These are phyloP conservation scores for Neoarius graeffei DNA, from an alignment of 2,113 vertebrate species.

Conservation along the genomic window DNA sequence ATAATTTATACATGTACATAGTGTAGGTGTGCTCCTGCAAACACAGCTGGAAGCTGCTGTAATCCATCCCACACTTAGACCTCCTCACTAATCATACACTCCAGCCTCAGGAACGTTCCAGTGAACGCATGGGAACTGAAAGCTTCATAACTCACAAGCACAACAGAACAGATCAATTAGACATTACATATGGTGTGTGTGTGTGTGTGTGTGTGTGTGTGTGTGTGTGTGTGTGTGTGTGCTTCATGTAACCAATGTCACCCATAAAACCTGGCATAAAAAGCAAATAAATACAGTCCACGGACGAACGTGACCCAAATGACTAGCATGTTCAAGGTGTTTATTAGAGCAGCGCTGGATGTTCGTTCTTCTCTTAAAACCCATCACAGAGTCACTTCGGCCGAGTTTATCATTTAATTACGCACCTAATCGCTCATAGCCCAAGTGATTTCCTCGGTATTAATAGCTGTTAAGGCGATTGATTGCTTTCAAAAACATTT, in stretches of 20 bases:
- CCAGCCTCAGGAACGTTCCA: not conserved
- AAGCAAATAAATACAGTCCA: not conserved
- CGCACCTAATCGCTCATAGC: not conserved
- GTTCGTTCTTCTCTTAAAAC: not conserved
- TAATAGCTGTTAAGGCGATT: slow-evolving; percentile 9
- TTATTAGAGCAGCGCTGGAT: slow-evolving; percentile 7
- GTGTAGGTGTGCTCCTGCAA: not conserved
- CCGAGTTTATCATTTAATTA: slow-evolving; percentile 19
- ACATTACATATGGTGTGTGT: not conserved
- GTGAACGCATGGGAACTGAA: not conserved
- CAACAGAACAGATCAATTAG: not conserved
- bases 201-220: too few relatives aligned
- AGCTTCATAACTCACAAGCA: not conserved
- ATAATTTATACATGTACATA: not conserved
- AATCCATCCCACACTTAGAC: not conserved
- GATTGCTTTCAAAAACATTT: not conserved
- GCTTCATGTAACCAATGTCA: not conserved
- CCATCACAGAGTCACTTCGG: not conserved
- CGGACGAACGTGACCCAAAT: too few relatives aligned
- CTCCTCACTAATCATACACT: not conserved
- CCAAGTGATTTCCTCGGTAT: slow-evolving; percentile 1
- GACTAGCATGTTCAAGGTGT: not conserved
- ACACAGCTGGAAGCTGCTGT: not conserved
- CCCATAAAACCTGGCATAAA: not conserved
- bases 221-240: not conserved